Evolutionary conservation across 2,113 vertebrate genomes (phyloP).

Genomic region (Cyanoramphus novaezelandiae): DNA sequence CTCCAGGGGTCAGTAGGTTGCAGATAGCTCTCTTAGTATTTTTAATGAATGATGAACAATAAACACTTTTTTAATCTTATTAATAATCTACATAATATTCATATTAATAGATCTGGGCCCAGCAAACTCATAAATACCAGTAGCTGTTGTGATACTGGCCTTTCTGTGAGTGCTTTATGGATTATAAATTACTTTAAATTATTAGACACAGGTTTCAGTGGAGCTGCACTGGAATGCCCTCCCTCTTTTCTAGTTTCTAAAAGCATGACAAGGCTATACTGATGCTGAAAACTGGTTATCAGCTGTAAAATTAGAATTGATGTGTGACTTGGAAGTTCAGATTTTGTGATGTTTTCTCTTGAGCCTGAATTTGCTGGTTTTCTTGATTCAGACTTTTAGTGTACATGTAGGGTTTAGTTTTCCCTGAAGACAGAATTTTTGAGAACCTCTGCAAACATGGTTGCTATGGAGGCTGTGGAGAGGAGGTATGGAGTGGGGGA

Average conservation of each 20-base stretch:
- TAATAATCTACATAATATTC: slow-evolving; percentile 29
- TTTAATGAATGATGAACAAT: slow-evolving; percentile 35
- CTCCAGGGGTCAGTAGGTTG: slow-evolving; percentile 8
- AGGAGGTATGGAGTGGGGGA: not conserved
- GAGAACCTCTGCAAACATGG: not conserved
- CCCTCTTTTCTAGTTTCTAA: not conserved
- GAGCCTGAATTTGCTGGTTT: not conserved
- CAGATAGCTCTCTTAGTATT: not conserved
- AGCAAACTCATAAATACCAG: slow-evolving; percentile 17
- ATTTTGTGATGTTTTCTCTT: not conserved
- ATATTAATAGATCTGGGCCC: not conserved
- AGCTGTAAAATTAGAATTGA: slow-evolving; percentile 6
- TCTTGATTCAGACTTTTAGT: not conserved
- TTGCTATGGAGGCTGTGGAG: slow-evolving; percentile 49
- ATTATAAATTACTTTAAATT: slow-evolving; percentile 40
- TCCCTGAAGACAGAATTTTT: not conserved
- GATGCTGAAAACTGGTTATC: not conserved
- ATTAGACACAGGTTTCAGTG: not conserved
- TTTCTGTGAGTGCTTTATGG: not conserved
- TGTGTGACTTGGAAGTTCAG: not conserved
- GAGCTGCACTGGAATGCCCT: not conserved
- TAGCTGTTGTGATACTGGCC: not conserved
- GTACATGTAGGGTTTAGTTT: not conserved
- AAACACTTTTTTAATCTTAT: not conserved
- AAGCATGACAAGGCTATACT: not conserved